Base-by-base conservation (phyloP, 2,888 invertebrate species). In the Agriotes lineatus region DNA sequence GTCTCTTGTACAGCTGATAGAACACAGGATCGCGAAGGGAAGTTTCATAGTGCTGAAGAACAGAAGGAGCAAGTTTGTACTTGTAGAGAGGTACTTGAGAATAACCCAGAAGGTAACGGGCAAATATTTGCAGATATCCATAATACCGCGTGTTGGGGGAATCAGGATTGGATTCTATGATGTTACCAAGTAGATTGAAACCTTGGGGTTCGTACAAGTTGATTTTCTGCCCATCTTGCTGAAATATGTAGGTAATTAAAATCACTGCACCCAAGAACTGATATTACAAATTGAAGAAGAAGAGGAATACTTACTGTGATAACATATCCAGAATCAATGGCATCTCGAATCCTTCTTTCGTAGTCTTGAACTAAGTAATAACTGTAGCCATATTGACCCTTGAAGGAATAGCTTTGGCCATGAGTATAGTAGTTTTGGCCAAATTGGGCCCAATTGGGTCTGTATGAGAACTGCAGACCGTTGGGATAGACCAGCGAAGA, bases 1-100 rank as follows among this genome's bases (percentile, higher is more conserved):
- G 85, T 70, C 87, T 88, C 79, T 90, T 90, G 86, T 85, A 88
- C 63, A 92, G 85, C 80, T 89, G 87, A 83, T 89, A 93, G 86
- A 90, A 91, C 25, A 88, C 89, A 5, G 92, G 92, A 77, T 93
- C 93, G 61, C 90, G 88, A 18, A 90, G 83, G 5, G 88, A 85
- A 6, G 91, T 90, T 14, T 90, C 88, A 76, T 87, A 88, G 75
- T 91, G 87, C 78, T 92, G 90, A 72, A 92, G 81, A 6, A 85
- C 88, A 10, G 91, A 89, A 37, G 91, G 91, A 0, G 85, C 82
- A 61, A 88, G 84, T 67, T 87, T 72, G 63, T 83, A 78, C 20
- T 86, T 84, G 72, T 69, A 79, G 76, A 79, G 30, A 37, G 79
- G 77, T 68, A 76, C 75, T 33, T 72, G 73, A 14, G 81, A 76